These are phyloP conservation scores for Aphelenchoides besseyi DNA, from an alignment of 1,140 invertebrate genomes.

Conservation along the genomic window DNA sequence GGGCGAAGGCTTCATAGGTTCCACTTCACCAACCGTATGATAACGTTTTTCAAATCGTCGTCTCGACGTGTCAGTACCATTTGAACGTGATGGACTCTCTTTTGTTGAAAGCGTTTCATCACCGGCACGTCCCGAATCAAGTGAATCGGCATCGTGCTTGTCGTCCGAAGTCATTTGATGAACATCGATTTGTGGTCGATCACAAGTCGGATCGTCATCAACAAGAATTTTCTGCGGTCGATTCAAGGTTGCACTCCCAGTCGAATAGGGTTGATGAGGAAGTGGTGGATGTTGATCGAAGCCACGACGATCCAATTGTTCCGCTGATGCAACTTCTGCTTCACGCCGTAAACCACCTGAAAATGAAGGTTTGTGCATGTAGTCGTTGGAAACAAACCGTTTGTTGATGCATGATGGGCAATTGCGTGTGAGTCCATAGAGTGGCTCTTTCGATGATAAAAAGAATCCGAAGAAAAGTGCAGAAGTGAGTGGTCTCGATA, in stretches of 20 bases:
- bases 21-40: slow-evolving; percentile 59
- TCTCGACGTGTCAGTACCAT: slow-evolving; percentile 12
- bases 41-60: slow-evolving; percentile 58
- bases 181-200: background rate
- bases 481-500: slow-evolving; percentile 7
- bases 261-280: slow-evolving; percentile 6
- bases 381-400: background rate
- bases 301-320: slow-evolving; percentile 36
- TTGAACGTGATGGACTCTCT: slow-evolving; percentile 1
- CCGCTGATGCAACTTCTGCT: slow-evolving; percentile 36
- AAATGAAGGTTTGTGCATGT: background rate
- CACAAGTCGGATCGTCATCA: slow-evolving; percentile 18
- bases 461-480: slow-evolving; percentile 7
- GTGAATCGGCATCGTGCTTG: background rate
- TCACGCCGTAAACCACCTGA: slow-evolving; percentile 28
- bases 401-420: slow-evolving; percentile 17
- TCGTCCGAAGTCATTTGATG: background rate
- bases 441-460: slow-evolving; percentile 48
- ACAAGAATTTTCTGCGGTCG: slow-evolving; percentile 19
- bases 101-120: background rate
- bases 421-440: slow-evolving; percentile 59
- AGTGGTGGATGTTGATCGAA: slow-evolving; percentile 18
- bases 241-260: background rate
- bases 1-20: slow-evolving; percentile 30
- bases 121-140: background rate